A percentile compares a stretch with the other conserved stretches of the same genome.
Conservation (phyloP, 2,888 invertebrate species). For the Drosophila neotestacea region DNA sequence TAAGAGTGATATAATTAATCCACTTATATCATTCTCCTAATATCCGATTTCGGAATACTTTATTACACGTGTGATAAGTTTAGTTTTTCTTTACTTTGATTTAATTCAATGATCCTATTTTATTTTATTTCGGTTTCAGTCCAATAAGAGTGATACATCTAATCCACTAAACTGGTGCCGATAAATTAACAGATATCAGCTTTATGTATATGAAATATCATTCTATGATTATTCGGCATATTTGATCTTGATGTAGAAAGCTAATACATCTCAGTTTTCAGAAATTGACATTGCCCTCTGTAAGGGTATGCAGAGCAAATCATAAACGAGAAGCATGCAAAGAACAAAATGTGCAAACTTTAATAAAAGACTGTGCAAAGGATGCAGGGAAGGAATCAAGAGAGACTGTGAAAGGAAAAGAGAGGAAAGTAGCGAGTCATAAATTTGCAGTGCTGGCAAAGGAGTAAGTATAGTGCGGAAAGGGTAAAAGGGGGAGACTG, state of each 20-base stretch:
- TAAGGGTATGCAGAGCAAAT: conserved; percentile 26
- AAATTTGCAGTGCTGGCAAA: conserved; percentile 62
- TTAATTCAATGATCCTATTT: too few species aligned
- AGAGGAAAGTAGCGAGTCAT: conserved; percentile 41
- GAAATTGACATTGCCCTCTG: conserved; percentile 8
- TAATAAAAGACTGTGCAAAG: conserved; percentile 69
- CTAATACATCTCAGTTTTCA: neutral
- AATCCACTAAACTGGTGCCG: too few species aligned
- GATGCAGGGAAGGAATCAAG: conserved; percentile 10
- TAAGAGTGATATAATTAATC: too few species aligned
- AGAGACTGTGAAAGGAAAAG: neutral
- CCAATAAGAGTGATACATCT: too few species aligned
- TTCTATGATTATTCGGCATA: neutral
- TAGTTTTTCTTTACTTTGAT: too few species aligned
- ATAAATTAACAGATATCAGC: too few species aligned
- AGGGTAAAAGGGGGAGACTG: neutral
- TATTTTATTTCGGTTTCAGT: too few species aligned
- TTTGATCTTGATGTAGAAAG: neutral
- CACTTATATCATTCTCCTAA: too few species aligned
- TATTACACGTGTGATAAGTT: too few species aligned
- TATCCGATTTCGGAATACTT: too few species aligned
- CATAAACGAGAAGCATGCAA: conserved; percentile 58
- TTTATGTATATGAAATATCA: too few species aligned
- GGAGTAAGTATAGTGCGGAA: conserved; percentile 11
- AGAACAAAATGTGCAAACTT: conserved; percentile 73